Evolutionary conservation across 2,113 vertebrate genomes (phyloP).

Genomic region (Coptodon rendalli): DNA sequence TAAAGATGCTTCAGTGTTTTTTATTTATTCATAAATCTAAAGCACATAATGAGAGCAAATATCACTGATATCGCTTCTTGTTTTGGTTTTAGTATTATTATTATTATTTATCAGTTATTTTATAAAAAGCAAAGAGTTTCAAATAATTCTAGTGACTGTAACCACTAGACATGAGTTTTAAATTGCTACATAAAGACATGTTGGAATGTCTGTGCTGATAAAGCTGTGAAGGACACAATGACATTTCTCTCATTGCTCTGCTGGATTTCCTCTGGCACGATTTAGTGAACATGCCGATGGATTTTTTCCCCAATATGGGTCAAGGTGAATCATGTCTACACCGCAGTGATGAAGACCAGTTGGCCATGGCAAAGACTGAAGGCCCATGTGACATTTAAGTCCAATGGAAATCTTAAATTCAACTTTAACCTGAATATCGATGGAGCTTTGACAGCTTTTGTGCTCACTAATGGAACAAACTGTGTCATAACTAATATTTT

Average conservation of each 20-base stretch:
- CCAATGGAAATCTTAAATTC: background rate
- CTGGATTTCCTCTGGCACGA: background rate
- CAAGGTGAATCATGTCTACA: conserved; percentile 16
- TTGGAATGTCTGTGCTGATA: background rate
- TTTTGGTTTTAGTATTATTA: background rate
- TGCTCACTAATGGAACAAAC: background rate
- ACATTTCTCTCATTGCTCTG: background rate
- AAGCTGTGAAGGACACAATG: background rate
- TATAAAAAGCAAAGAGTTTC: background rate
- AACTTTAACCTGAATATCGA: background rate
- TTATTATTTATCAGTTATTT: background rate
- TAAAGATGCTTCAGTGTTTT: background rate
- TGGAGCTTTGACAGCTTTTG: background rate
- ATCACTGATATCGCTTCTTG: background rate
- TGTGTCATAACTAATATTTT: background rate
- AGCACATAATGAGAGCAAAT: background rate
- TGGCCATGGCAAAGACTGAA: background rate
- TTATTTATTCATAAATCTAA: background rate
- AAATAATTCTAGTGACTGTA: background rate
- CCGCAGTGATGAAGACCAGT: background rate
- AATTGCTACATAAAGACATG: background rate
- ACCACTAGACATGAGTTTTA: background rate
- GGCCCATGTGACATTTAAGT: background rate
- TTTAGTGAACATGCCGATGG: background rate
- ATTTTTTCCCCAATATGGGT: background rate